These are phyloP conservation scores for Platysternon megacephalum DNA, from an alignment of 2,113 vertebrate species.

Conservation along the genomic window DNA sequence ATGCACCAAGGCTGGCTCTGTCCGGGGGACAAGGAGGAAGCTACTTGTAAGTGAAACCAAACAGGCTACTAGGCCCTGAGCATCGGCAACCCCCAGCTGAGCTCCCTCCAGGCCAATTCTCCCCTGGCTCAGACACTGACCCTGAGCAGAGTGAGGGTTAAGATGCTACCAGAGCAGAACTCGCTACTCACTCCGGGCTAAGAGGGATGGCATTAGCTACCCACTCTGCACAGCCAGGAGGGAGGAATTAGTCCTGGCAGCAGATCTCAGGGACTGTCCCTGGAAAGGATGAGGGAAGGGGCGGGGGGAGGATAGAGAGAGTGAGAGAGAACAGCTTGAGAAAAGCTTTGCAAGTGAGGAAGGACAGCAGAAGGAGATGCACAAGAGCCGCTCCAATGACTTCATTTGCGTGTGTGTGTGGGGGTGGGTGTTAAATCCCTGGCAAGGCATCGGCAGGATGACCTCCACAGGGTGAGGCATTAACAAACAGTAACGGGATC, in stretches of 20 bases:
- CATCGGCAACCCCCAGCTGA: neutral
- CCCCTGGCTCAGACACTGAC: neutral
- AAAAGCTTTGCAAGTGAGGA: too few species aligned
- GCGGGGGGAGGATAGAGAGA: neutral
- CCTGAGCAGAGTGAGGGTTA: neutral
- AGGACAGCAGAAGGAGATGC: neutral
- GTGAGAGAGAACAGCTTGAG: neutral
- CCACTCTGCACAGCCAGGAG: neutral
- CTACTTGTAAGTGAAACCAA: neutral
- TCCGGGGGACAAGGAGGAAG: neutral
- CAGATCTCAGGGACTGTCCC: neutral
- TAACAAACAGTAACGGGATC: constrained; percentile 32
- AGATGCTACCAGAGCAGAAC: neutral
- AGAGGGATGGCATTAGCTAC: neutral
- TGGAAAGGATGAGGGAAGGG: neutral
- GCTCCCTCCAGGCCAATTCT: neutral
- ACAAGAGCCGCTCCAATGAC: too few species aligned
- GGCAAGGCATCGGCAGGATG: neutral
- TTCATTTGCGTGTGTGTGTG: too few species aligned
- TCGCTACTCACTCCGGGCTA: neutral
- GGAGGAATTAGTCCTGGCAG: neutral
- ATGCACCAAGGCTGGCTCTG: neutral
- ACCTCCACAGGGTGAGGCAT: neutral
- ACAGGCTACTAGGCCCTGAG: neutral
- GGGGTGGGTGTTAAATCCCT: neutral